Evolutionary conservation across 1,140 invertebrate genomes (phyloP), one percentile per base, ranked within the genome.

Genomic region (Carposina sasakii): DNA sequence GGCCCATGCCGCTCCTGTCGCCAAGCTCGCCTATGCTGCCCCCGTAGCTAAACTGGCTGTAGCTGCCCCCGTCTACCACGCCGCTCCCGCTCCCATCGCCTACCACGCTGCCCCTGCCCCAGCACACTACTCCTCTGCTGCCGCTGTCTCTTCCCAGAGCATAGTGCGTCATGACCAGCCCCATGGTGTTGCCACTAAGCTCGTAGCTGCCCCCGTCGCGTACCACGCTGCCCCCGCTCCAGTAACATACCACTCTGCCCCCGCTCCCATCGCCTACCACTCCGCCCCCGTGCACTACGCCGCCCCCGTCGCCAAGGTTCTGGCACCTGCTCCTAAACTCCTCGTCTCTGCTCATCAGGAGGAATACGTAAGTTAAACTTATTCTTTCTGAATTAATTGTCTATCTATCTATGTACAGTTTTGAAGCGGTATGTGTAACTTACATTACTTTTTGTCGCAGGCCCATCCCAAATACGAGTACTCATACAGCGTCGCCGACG

Each of bases 401-500:
- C 4, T 8, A 3, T 16, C 17, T 36, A 21, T 26, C 16, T 46
- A 19, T 46, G 12, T 4, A 22, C 15, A 44, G 1, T 26, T 28
- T 6, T 48, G n/a, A 39, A 5, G 19, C 17, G 23, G 24, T 28
- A 28, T 15, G 8, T 26, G 6, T 22, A 40, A 40, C 20, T 2
- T 22, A 2, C 2, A 12, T n/a, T n/a, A n/a, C n/a, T n/a, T n/a
- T 22, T n/a, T 45, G 19, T 36, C 24, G 28, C 71, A 85, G 62
- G 70, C 76, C 20, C 76, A 83, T 48, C 63, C 71, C 22, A 58
- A 56, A 47, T 68, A 68, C 48, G 60, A 68, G 36, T 71, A 58
- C 19, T 65, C 81, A 8, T 86, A 87, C 70, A 78, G 75, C 46
- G 82, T 86, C 12, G 75, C 85, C 33, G 86, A 87, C 61, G 70